These are phyloP conservation scores for Ellobium chinense DNA, from an alignment of 2,888 invertebrate species.

Conservation along the genomic window DNA sequence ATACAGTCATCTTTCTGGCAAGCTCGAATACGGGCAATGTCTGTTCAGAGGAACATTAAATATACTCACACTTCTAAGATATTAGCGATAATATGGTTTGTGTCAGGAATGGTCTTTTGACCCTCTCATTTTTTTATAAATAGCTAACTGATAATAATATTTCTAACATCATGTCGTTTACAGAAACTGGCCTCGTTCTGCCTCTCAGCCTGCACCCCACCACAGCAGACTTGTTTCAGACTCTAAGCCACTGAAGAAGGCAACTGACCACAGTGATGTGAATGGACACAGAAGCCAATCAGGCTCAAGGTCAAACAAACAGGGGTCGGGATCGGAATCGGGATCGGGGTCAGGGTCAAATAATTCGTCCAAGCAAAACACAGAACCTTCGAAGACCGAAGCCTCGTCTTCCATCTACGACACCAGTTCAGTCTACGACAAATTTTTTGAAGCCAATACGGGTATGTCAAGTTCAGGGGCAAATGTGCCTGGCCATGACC, in stretches of 20 bases:
- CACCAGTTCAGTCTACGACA: not conserved
- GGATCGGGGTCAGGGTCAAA: no score
- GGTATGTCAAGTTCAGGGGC: not conserved
- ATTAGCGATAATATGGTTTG: not conserved
- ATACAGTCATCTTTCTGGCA: no score
- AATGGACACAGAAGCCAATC: not conserved
- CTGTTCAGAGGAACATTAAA: no score
- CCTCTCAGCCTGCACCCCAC: not conserved
- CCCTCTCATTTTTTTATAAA: no score
- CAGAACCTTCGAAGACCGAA: not conserved
- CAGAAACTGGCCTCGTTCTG: not conserved
- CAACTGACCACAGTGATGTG: not conserved
- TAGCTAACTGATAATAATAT: no score
- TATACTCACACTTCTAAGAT: no score
- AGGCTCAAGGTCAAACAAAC: not conserved
- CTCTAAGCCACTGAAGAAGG: not conserved
- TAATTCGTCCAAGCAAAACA: no score
- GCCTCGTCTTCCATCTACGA: not conserved
- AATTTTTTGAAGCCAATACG: not conserved
- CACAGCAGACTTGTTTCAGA: not conserved
- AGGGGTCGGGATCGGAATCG: not conserved
- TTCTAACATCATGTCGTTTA: not conserved
- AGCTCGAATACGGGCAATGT: no score
- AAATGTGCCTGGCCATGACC: no score
- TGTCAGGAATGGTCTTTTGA: not conserved